Conservation (phyloP, 2,888 invertebrate genomes). For the Geotrupes spiniger region DNA sequence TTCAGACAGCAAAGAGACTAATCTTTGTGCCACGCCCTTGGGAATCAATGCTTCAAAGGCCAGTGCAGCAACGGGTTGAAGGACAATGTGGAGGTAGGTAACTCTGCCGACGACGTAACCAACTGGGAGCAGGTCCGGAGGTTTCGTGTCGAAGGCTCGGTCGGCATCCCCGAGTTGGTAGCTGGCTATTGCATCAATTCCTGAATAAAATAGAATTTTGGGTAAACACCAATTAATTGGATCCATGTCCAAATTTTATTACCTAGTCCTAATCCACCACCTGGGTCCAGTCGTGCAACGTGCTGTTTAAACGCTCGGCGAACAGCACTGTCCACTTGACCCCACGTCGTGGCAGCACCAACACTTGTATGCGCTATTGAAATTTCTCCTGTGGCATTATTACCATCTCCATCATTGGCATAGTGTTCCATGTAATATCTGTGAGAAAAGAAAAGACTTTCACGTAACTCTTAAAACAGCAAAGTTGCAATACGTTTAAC, state of each 20-base stretch:
- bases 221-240: too few relatives aligned
- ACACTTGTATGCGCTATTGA: slow-evolving; percentile 87
- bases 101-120: slow-evolving; percentile 90
- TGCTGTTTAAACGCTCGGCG: slow-evolving; percentile 93
- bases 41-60: slow-evolving; percentile 96
- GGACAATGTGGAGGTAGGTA: slow-evolving; percentile 83
- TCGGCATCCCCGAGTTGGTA: slow-evolving; percentile 92
- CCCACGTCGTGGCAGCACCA: slow-evolving; percentile 93
- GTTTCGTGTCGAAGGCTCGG: slow-evolving; percentile 73
- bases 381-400: slow-evolving; percentile 59
- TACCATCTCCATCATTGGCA: slow-evolving; percentile 45
- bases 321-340: slow-evolving; percentile 87
- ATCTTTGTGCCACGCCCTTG: slow-evolving; percentile 90
- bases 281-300: slow-evolving; percentile 87
- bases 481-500: too few relatives aligned
- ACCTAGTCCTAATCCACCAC: slow-evolving; percentile 76
- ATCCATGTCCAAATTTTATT: slow-evolving; percentile 4
- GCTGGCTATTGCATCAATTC: slow-evolving; percentile 82
- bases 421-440: slow-evolving; percentile 48
- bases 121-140: slow-evolving; percentile 88
- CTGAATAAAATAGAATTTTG: slow-evolving; percentile 29
- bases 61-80: slow-evolving; percentile 80
- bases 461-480: too few relatives aligned
- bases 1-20: slow-evolving; percentile 75
- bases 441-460: too few relatives aligned